A percentile compares a stretch with the other conserved stretches of the same genome.
Conservation (phyloP, 2,113 vertebrate species). For the Ameiurus melas region DNA sequence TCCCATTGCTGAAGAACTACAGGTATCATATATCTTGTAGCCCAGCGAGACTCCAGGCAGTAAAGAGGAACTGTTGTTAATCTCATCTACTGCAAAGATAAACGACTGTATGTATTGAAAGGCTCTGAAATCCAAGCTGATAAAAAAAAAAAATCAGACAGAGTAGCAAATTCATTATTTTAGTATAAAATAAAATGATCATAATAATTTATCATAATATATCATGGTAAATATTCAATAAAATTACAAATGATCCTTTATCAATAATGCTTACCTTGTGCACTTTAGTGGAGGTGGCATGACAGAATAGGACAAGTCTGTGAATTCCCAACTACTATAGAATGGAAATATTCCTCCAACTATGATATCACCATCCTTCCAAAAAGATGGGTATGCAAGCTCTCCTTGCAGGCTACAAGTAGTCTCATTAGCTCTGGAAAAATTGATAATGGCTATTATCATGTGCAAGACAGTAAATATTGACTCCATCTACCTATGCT, state of each 20-base stretch:
- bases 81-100: constrained; percentile 77
- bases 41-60: constrained; percentile 68
- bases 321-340: constrained; percentile 54
- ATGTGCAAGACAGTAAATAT: constrained; percentile 38
- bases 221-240: background rate
- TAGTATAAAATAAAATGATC: background rate
- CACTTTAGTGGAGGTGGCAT: constrained; percentile 56
- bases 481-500: background rate
- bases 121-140: constrained; percentile 70
- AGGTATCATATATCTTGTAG: constrained; percentile 72
- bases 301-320: constrained; percentile 45
- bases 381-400: constrained; percentile 63
- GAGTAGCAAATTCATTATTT: background rate
- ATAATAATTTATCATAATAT: background rate
- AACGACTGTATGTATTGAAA: constrained; percentile 73
- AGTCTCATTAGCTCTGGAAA: constrained; percentile 46
- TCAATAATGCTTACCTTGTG: constrained; percentile 29
- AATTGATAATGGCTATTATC: constrained; percentile 41
- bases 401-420: constrained; percentile 45
- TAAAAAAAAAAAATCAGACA: background rate
- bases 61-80: constrained; percentile 66
- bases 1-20: constrained; percentile 71
- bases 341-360: constrained; percentile 78
- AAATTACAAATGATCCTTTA: background rate
- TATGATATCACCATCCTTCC: constrained; percentile 67